These are phyloP conservation scores for Sebastiscus tertius DNA, from an alignment of 2,797 vertebrate species.

Conservation along the genomic window DNA sequence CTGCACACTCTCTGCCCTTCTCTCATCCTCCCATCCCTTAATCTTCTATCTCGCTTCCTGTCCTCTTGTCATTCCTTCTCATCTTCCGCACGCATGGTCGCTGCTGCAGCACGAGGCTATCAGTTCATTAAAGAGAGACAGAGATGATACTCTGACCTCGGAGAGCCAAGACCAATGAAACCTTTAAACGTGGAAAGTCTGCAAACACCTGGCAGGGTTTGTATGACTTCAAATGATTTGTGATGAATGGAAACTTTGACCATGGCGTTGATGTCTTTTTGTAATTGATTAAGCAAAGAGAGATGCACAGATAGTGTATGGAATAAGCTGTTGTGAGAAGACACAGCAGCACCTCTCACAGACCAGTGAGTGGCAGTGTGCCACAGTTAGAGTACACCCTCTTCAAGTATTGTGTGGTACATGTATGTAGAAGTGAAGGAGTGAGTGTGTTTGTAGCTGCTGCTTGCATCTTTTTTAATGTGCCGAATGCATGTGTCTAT, in stretches of 20 bases:
- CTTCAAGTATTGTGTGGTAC: constrained; percentile 5
- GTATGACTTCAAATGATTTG: constrained; percentile 1
- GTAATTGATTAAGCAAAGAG: not conserved
- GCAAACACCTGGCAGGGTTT: constrained; percentile 10
- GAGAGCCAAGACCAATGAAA: not conserved
- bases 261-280: not conserved
- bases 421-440: constrained; percentile 10
- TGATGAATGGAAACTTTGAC: not conserved
- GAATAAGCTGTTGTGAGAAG: not conserved
- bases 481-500: not conserved
- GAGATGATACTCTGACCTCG: constrained; percentile 19
- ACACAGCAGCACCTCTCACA: constrained; percentile 68
- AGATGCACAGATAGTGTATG: not conserved
- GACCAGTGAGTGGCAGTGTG: constrained; percentile 82
- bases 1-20: constrained; percentile 41
- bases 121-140: constrained; percentile 36
- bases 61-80: constrained; percentile 24
- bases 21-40: constrained; percentile 18
- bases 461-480: constrained; percentile 29
- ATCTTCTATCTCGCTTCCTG: constrained; percentile 33
- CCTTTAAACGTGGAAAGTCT: not conserved
- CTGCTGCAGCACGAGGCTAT: constrained; percentile 21
- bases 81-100: constrained; percentile 2
- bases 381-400: constrained; percentile 63
- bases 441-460: constrained; percentile 5